Evolutionary conservation across 2,888 invertebrate genomes (phyloP).

Genomic region (Rhamnusium bicolor): DNA sequence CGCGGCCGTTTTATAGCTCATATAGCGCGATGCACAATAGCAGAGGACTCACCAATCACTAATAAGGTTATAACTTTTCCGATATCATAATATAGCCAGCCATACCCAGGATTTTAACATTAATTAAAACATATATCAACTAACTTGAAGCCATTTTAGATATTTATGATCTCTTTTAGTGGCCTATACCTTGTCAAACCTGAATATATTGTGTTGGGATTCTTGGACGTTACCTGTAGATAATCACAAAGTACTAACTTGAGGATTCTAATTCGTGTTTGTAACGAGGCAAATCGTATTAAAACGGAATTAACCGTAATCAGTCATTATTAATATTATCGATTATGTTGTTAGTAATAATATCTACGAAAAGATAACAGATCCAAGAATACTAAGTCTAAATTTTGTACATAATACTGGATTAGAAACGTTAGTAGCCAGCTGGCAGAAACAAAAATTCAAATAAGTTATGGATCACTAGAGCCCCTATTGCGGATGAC

Average conservation of each 20-base stretch:
- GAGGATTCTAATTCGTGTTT: no score
- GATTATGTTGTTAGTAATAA: no score
- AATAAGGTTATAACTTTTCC: slow-evolving; percentile 67
- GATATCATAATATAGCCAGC: slow-evolving; percentile 66
- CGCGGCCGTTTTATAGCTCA: slow-evolving; percentile 68
- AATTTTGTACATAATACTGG: no score
- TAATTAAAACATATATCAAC: slow-evolving; percentile 65
- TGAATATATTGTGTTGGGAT: slow-evolving; percentile 51
- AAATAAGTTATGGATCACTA: no score
- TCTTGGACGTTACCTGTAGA: neutral
- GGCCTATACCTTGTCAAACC: slow-evolving; percentile 56
- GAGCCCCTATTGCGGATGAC: no score
- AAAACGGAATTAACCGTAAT: no score
- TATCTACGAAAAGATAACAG: no score
- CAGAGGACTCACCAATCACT: slow-evolving; percentile 65
- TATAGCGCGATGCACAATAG: slow-evolving; percentile 64
- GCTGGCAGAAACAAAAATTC: no score
- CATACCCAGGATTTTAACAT: slow-evolving; percentile 59
- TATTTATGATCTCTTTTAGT: slow-evolving; percentile 59
- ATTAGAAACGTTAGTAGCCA: no score
- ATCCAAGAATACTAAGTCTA: no score
- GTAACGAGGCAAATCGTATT: no score
- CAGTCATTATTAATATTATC: no score
- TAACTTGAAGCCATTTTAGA: slow-evolving; percentile 56
- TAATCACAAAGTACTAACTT: slow-evolving; percentile 2